phyloP scores from a whole-genome alignment of 2,797 vertebrate genomes.

The Oreochromis mossambicus region DNA sequence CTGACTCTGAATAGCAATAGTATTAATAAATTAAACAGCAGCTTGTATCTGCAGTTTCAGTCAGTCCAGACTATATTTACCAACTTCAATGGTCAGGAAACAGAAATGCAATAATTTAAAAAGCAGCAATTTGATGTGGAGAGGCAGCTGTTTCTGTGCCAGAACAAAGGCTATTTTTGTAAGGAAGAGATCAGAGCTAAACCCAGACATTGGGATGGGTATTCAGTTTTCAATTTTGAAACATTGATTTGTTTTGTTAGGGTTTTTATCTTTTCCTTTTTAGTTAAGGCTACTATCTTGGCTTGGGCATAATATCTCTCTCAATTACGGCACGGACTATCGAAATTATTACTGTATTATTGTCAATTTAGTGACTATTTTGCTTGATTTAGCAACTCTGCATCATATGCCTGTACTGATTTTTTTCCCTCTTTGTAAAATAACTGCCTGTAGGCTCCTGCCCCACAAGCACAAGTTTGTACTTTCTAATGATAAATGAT shows the following conservation, averaged over 20 bases:
- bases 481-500: neutral
- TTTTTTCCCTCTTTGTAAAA: neutral
- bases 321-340: neutral
- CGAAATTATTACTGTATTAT: neutral
- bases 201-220: neutral
- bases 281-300: neutral
- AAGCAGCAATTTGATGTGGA: neutral
- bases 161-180: neutral
- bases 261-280: neutral
- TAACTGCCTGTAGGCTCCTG: neutral
- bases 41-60: neutral
- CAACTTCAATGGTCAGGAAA: neutral
- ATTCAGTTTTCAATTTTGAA: neutral
- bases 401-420: neutral
- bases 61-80: neutral
- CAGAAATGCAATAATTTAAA: neutral
- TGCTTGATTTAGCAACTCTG: neutral
- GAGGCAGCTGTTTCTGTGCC: neutral
- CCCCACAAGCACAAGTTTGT: neutral
- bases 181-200: neutral
- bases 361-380: neutral
- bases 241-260: rapidly evolving
- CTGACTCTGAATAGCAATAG: neutral
- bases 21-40: neutral
- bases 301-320: neutral